Conservation (phyloP, 1,140 invertebrate genomes). For the Pseudachorutes palmiensis region DNA sequence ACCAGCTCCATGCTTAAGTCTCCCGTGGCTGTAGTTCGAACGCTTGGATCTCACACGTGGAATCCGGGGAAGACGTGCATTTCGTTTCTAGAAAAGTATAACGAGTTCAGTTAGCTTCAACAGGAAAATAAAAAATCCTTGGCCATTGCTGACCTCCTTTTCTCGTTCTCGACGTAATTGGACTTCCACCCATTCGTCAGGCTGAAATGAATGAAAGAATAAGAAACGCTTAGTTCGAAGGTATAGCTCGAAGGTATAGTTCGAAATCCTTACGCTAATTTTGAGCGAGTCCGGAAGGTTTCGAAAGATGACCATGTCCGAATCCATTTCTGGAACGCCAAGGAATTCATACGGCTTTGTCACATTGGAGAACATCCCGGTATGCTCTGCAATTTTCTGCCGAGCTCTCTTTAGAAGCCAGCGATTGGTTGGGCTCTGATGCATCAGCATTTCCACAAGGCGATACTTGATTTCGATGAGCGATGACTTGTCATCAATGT, state of each 20-base stretch:
- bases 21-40: slow-evolving; percentile 18
- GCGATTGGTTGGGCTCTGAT: slow-evolving; percentile 11
- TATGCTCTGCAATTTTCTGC: slow-evolving; percentile 18
- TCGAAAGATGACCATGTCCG: slow-evolving; percentile 22
- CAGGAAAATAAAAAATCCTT: neutral
- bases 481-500: slow-evolving; percentile 19
- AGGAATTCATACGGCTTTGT: slow-evolving; percentile 18
- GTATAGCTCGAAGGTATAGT: neutral
- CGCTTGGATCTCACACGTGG: slow-evolving; percentile 6
- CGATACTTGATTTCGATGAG: slow-evolving; percentile 15
- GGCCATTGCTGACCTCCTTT: neutral
- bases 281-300: slow-evolving; percentile 30
- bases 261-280: slow-evolving; percentile 21
- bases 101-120: neutral
- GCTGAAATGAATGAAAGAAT: neutral
- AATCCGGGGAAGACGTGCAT: slow-evolving; percentile 24
- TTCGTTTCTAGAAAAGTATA: slow-evolving; percentile 24
- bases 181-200: slow-evolving; percentile 18
- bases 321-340: slow-evolving; percentile 20
- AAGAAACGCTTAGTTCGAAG: neutral
- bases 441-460: neutral
- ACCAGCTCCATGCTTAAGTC: slow-evolving; percentile 18
- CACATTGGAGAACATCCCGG: slow-evolving; percentile 23
- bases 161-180: neutral
- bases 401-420: slow-evolving; percentile 8